These are phyloP conservation scores for Polylopha cassiicola DNA, from an alignment of 2,888 invertebrate genomes.

Conservation along the genomic window DNA sequence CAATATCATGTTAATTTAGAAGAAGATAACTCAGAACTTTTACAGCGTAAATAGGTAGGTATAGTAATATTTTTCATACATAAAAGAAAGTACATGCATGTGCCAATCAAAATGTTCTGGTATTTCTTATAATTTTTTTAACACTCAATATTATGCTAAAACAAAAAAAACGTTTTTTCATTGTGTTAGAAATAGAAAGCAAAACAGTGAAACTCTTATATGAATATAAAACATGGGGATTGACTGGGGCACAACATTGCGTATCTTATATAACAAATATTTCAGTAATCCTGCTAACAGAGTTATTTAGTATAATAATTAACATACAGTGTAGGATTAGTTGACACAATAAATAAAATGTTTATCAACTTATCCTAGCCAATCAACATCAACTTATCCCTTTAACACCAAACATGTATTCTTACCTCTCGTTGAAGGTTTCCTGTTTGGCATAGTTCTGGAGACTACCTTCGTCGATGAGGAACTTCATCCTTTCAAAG, in stretches of 20 bases:
- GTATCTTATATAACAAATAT: conserved; percentile 63
- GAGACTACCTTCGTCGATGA: conserved; percentile 98
- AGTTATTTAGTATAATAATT: conserved; percentile 31
- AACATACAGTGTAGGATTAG: conserved; percentile 26
- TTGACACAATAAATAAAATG: conserved; percentile 26
- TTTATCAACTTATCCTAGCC: conserved; percentile 17
- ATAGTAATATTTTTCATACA: conserved; percentile 29
- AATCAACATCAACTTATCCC: conserved; percentile 33
- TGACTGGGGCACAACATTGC: conserved; percentile 92
- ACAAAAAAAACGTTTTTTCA: conserved; percentile 31
- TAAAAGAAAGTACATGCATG: conserved; percentile 57
- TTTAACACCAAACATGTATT: conserved; percentile 55
- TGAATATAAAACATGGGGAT: conserved; percentile 71
- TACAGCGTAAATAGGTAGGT: conserved; percentile 37
- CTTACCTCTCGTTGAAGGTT: conserved; percentile 98
- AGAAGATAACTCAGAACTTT: conserved; percentile 38
- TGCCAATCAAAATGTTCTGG: conserved; percentile 37
- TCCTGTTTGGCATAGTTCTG: conserved; percentile 98
- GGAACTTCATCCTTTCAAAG: conserved; percentile 98
- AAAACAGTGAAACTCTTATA: conserved; percentile 60
- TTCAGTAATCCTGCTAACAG: conserved; percentile 25
- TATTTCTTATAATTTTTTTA: conserved; percentile 17
- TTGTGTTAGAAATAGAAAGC: conserved; percentile 54
- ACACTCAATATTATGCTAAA: conserved; percentile 35
- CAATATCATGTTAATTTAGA: conserved; percentile 56